Evolutionary conservation across 2,888 invertebrate species (phyloP).

Genomic region (Mesoligia furuncula): DNA sequence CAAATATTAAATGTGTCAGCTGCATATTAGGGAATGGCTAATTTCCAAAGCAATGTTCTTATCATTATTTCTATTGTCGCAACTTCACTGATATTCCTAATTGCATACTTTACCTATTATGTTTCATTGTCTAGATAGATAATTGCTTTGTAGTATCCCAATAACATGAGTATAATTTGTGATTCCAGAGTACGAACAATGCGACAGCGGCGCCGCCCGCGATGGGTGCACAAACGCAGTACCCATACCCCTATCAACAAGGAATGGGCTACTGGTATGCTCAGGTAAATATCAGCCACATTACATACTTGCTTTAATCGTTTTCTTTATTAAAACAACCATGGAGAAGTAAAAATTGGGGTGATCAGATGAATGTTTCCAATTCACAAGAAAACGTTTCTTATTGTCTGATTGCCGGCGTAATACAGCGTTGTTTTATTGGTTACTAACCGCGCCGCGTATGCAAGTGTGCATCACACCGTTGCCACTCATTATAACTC

Average conservation of each 20-base stretch:
- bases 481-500: constrained; percentile 17
- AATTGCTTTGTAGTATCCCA: constrained; percentile 13
- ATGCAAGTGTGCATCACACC: constrained; percentile 15
- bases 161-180: constrained; percentile 28
- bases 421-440: constrained; percentile 23
- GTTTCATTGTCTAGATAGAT: constrained; percentile 12
- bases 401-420: constrained; percentile 18
- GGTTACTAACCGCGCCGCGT: constrained; percentile 9
- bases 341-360: constrained; percentile 7
- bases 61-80: constrained; percentile 25
- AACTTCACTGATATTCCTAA: constrained; percentile 21
- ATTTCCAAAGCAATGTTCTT: background rate
- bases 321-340: background rate
- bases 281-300: constrained; percentile 90
- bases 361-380: background rate
- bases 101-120: constrained; percentile 18
- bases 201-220: constrained; percentile 83
- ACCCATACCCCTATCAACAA: constrained; percentile 96
- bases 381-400: constrained; percentile 6
- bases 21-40: background rate
- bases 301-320: background rate
- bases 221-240: constrained; percentile 93
- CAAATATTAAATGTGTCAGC: background rate
- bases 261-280: constrained; percentile 98
- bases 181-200: constrained; percentile 84